Evolutionary conservation across 2,888 invertebrate species (phyloP), one percentile per base, ranked within the genome.

Genomic region (Hirtodrosophila duncani): DNA sequence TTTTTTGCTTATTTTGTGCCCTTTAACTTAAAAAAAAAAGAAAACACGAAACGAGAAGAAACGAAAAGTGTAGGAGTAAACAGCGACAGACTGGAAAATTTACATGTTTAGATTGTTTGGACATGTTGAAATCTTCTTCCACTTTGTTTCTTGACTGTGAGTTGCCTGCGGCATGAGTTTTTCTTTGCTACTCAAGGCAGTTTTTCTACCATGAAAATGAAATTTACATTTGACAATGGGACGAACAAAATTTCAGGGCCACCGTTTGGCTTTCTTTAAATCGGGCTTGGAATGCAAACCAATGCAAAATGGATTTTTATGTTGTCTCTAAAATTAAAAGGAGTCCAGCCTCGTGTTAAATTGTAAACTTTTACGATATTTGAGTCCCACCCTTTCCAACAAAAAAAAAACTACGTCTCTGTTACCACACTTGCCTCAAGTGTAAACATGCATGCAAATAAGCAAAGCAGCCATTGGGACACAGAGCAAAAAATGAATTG

Each of bases 41-140:
- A 9, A 17, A 27, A 27, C 7, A 9, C 30, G 31, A 33, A 27
- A 37, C 30, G 24, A 20, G 23, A 26, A 44, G 3, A 23, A 39
- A 27, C 24, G 31, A 45, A 21, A 48, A 27, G 14, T 26, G 24
- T 46, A 36, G n/a, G n/a, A 48, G 51, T 42, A 63, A 60, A 30
- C 78, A 77, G 74, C 82, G 82, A 72, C 82, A 81, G 79, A 78
- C 77, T 82, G 81, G 78, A 82, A 82, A 82, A 78, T 78, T 82
- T 78, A 81, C 81, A 78, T 78, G 77, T 78, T 69, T 69, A 63
- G 69, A 64, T 61, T 67, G 71, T 67, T 75, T 78, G 77, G 81
- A 82, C 77, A 78, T 78, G 82, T 62, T 72, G 74, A 77, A 77
- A 75, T 82, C 75, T 75, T 81, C 72, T 79, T 75, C n/a, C n/a